Base-by-base conservation (phyloP, 1,140 invertebrate genomes). In the Drosophila nikananu region DNA sequence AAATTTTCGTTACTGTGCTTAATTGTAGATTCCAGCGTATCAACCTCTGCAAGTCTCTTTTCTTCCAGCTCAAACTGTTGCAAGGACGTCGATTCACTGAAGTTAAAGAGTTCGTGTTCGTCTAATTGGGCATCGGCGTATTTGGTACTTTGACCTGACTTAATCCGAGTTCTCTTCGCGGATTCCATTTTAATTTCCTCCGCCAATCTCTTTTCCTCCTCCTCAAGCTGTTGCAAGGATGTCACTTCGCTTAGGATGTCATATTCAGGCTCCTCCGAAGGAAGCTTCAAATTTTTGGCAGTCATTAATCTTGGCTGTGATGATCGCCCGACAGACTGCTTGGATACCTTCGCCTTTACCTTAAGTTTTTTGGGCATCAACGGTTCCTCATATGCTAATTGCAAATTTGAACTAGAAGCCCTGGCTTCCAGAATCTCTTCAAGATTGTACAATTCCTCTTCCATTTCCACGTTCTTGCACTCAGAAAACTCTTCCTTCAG, bases 51-150 rank as follows among this genome's bases (percentile, higher is more conserved):
- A 12, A 35, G 27, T 10, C n/a, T 37, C 2, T 21, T 41, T 35
- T 66, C 66, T 15, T 44, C 48, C 6, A 13, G 5, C 7, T 66
- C 49, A 23, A 71, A 71, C 12, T 55, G 51, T n/a, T 46, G 30
- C 25, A 68, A 27, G 2, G 66, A 54, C n/a, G 32, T 37, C 0
- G 27, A 7, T 1, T 71, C 67, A 8, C 32, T 49, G 9, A 66
- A 13, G 12, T 13, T 54, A 0, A 21, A 30, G 2, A 10, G 1
- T 10, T 58, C 37, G 4, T 19, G 5, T 7, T 54, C 27, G 7
- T 67, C 8, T 6, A 23, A 10, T 39, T 41, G 19, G 7, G 5
- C 2, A 17, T 48, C n/a, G 42, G 19, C 7, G 10, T 15, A 19
- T 30, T 35, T 21, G 15, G 9, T 0, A 25, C 8, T 39, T 12